Conservation (phyloP, 2,888 invertebrate species). For the Atherix ibis region DNA sequence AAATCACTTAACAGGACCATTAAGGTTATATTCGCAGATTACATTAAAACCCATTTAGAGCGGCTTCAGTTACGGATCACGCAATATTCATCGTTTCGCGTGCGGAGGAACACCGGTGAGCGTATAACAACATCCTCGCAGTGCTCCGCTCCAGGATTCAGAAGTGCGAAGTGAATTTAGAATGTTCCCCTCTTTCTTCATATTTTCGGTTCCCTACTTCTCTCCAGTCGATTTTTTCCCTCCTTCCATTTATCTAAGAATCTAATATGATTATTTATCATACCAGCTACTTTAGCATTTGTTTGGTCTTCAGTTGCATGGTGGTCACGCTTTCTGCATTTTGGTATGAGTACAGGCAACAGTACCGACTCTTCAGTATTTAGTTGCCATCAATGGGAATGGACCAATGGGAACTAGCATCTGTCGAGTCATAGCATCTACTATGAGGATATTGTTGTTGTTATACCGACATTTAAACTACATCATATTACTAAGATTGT, state of each 20-base stretch:
- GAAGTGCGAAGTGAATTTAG: too few species aligned
- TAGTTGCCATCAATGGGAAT: too few species aligned
- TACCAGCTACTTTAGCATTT: constrained; percentile 5
- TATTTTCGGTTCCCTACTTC: constrained; percentile 2
- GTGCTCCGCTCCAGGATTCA: not conserved
- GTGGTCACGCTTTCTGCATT: too few species aligned
- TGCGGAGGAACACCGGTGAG: constrained; percentile 2
- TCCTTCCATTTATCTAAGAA: too few species aligned
- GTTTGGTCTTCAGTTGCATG: too few species aligned
- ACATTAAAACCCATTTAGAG: constrained; percentile 12
- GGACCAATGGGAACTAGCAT: constrained; percentile 12
- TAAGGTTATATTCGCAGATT: constrained; percentile 9
- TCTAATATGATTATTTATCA: constrained; percentile 12
- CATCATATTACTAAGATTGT: too few species aligned
- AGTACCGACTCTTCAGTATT: too few species aligned
- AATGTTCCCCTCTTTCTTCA: not conserved
- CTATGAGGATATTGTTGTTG: too few species aligned
- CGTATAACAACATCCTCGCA: not conserved
- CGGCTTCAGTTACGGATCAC: constrained; percentile 8
- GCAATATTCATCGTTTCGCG: constrained; percentile 8
- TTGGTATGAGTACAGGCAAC: too few species aligned
- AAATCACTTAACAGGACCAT: constrained; percentile 13
- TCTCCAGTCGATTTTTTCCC: constrained; percentile 2
- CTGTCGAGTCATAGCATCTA: too few species aligned
- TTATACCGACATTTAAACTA: too few species aligned